phyloP scores from a whole-genome alignment of 1,140 invertebrate species.

The Pogonus chalceus region DNA sequence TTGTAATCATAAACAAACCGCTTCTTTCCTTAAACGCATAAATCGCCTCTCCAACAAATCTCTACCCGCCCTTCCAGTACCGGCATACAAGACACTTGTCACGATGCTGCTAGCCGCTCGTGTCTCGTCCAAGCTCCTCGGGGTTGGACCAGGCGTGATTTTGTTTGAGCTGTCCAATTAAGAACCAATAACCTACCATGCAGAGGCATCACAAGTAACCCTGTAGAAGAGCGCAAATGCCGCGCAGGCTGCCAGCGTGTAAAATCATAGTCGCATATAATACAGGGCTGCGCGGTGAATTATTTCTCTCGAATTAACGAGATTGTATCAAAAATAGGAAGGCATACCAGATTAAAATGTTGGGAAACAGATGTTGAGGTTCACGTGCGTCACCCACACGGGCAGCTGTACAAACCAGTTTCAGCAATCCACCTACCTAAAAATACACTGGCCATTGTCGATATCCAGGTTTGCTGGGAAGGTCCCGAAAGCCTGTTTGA shows the following conservation, averaged over 20 bases:
- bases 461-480: conserved; percentile 19
- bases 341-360: neutral
- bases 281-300: neutral
- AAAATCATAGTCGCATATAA: neutral
- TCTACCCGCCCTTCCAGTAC: too few species aligned
- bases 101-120: too few species aligned
- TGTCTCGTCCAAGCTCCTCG: too few species aligned
- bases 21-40: too few species aligned
- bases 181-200: neutral
- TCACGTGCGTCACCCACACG: neutral
- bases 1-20: too few species aligned
- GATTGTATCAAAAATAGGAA: neutral
- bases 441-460: neutral
- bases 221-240: neutral
- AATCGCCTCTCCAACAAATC: too few species aligned
- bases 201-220: neutral
- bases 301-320: neutral
- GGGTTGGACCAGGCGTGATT: neutral
- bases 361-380: neutral
- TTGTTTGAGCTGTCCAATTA: neutral
- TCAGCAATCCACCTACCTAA: neutral
- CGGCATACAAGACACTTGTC: too few species aligned
- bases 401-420: neutral
- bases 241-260: neutral
- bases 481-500: neutral